These are phyloP conservation scores for Notodonta ziczac DNA, from an alignment of 2,888 invertebrate genomes.

Conservation along the genomic window DNA sequence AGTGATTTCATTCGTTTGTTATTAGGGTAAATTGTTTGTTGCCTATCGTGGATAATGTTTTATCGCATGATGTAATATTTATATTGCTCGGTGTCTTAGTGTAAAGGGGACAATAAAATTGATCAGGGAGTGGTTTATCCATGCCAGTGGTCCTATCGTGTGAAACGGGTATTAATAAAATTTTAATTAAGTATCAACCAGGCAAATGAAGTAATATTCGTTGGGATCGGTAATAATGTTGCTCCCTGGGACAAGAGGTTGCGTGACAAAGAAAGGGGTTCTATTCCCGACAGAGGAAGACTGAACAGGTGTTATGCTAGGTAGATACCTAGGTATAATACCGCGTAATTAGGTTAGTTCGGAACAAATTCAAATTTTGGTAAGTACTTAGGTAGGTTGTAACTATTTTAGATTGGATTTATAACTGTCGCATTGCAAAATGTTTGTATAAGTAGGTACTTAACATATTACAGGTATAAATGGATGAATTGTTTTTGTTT, in stretches of 20 bases:
- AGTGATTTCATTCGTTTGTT: too few relatives aligned
- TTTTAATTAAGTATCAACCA: not conserved
- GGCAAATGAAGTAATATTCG: not conserved
- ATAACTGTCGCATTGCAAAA: not conserved
- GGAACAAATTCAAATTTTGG: not conserved
- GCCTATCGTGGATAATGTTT: too few relatives aligned
- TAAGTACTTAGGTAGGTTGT: too few relatives aligned
- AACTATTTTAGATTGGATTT: too few relatives aligned
- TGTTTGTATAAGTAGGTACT: not conserved
- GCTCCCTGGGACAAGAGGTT: constrained; percentile 22
- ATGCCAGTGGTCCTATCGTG: not conserved
- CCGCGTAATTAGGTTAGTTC: not conserved
- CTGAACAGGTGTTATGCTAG: not conserved
- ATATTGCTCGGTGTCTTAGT: not conserved
- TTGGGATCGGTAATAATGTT: constrained; percentile 5
- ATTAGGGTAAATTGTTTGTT: too few relatives aligned
- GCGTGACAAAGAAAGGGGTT: constrained; percentile 31
- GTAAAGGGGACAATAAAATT: constrained; percentile 11
- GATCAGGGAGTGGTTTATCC: not conserved
- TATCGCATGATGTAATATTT: not conserved
- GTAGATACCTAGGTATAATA: too few relatives aligned
- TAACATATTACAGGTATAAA: not conserved
- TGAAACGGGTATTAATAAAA: not conserved
- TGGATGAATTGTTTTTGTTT: not conserved
- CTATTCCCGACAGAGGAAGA: constrained; percentile 29